Conservation (phyloP, 2,797 vertebrate genomes). For the Limnodromus scolopaceus region DNA sequence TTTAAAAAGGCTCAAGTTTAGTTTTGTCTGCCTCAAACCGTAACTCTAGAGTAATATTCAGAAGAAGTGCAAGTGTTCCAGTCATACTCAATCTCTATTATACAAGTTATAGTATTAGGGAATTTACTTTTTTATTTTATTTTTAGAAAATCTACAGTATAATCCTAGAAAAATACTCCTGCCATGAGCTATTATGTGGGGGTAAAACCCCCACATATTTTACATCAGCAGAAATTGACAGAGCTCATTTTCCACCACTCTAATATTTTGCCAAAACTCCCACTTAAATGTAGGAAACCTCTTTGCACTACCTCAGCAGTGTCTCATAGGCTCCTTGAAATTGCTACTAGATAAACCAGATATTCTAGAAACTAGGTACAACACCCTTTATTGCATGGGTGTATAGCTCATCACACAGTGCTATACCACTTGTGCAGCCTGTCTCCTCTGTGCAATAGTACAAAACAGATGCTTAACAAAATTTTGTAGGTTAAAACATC, state of each 20-base stretch:
- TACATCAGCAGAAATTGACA: neutral
- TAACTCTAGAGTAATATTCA: neutral
- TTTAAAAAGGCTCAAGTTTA: neutral
- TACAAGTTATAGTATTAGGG: neutral
- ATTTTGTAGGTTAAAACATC: neutral
- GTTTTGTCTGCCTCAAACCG: neutral
- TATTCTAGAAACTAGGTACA: neutral
- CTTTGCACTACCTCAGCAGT: neutral
- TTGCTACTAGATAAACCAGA: neutral
- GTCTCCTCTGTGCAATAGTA: neutral
- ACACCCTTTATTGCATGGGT: neutral
- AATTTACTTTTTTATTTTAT: neutral
- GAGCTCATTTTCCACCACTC: neutral
- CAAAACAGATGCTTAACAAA: neutral
- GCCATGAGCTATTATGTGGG: fast-evolving
- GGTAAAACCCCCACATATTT: neutral
- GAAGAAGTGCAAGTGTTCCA: neutral
- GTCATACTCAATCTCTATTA: neutral
- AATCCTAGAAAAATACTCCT: neutral
- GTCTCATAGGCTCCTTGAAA: neutral
- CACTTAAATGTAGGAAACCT: neutral
- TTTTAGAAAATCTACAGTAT: neutral
- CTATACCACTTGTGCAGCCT: neutral
- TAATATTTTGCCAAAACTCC: neutral
- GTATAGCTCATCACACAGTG: neutral